Base-by-base conservation (phyloP, 2,113 vertebrate genomes). In the Megatriorchis doriae region DNA sequence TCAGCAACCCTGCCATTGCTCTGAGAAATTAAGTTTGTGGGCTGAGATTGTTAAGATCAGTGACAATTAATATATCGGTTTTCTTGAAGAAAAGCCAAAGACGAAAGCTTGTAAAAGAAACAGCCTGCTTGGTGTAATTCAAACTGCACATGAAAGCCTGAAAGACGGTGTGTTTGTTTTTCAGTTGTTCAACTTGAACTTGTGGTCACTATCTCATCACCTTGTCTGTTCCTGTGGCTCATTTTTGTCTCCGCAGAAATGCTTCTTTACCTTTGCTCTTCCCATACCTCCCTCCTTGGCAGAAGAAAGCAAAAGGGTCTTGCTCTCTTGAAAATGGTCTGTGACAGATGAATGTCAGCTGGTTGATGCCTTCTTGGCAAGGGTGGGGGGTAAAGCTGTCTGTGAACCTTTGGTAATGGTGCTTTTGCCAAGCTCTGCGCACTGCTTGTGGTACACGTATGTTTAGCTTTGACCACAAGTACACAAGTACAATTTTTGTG, bases 391-490 rank as follows among this genome's bases (percentile, higher is more conserved):
- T 71, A 58, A 59, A 68, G 31, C 26, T 10, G 19, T 18, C 17
- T 32, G 40, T 12, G 13, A 81, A 42, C 26, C 23, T 50, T 73
- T 32, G 50, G 45, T 48, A 13, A 10, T 8, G 38, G 50, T 65
- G 42, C 47, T 59, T 81, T 45, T 84, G 32, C 83, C 67, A n/a
- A 53, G 36, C 11, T 90, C 15, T 6, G 1, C 34, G 42, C 32
- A 2, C 13, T 71, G 71, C 58, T 68, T 40, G 22, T 42, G 50
- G 47, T 20, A 23, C 10, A 0, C 0, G 0, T 26, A 2, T n/a
- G 16, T 40, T 86, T 53, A 29, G 32, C n/a, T 81, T 55, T 43
- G 45, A 71, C 47, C 9, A 0, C 10, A 6, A 42, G 11, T 29
- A 40, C 29, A 12, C 22, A 9, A 15, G 10, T 53, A 13, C 6